Percentiles rank a stretch among this genome's conserved stretches.
Conservation (phyloP, 2,888 invertebrate genomes). For the Sminthurides aquaticus region DNA sequence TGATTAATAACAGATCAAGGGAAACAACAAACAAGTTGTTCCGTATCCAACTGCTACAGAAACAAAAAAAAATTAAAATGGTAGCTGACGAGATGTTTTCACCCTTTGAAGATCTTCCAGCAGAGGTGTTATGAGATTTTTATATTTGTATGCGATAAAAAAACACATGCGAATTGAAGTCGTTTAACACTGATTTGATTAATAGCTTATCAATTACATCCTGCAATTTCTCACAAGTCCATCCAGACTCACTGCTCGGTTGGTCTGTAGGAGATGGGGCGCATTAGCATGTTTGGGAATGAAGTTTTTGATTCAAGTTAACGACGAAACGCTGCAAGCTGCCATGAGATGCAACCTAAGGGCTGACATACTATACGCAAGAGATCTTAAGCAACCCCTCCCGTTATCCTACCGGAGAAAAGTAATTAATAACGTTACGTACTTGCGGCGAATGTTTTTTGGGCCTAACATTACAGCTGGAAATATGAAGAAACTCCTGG, state of each 20-base stretch:
- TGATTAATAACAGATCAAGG: neutral
- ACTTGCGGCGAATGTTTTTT: slow-evolving; percentile 13
- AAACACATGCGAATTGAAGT: neutral
- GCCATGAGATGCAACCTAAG: slow-evolving; percentile 1
- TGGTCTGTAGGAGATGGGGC: slow-evolving; percentile 12
- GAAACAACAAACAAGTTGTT: neutral
- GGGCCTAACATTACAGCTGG: slow-evolving; percentile 7
- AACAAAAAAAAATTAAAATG: neutral
- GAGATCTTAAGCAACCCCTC: slow-evolving; percentile 9
- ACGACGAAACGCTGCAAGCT: neutral
- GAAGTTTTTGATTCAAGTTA: slow-evolving; percentile 11
- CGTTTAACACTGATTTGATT: neutral
- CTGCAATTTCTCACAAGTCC: slow-evolving; percentile 1
- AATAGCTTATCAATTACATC: slow-evolving; percentile 5
- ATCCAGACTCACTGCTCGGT: neutral
- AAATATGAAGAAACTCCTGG: slow-evolving; percentile 15
- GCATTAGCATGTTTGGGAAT: neutral
- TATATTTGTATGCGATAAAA: neutral
- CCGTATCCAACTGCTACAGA: too few species aligned
- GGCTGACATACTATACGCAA: slow-evolving; percentile 8
- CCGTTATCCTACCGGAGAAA: slow-evolving; percentile 9
- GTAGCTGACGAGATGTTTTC: neutral
- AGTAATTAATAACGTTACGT: neutral
- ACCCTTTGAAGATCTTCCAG: neutral
- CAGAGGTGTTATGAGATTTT: neutral